Evolutionary conservation across 2,888 invertebrate genomes (phyloP), one percentile per base, ranked within the genome.

Genomic region (Acanthoscelides obtectus): DNA sequence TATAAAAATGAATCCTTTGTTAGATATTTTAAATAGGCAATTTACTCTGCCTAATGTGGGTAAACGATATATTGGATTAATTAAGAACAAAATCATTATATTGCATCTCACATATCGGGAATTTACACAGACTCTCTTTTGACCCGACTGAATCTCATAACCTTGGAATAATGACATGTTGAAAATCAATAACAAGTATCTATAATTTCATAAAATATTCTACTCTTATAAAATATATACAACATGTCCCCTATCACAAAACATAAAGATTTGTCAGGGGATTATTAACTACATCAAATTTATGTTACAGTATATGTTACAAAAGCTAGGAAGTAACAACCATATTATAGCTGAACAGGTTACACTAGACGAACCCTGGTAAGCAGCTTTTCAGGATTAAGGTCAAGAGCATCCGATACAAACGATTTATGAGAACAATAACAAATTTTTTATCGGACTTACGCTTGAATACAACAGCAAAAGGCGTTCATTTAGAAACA

Each of bases 101-200:
- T 45, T 17, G 17, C 17, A 45, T 45, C 12, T 45, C 45, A 12
- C 12, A 45, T 12, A 45, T 45, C 12, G 12, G 45, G 12, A 45
- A 17, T 12, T 45, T 45, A 17, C 5, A 25, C 8, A 25, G 4
- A 45, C 45, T 45, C 45, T 45, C 6, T 12, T 45, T 45, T 45
- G 8, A 17, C 45, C 17, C 45, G 12, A 45, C 45, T 6, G 45
- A 45, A 45, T 17, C 6, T 45, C 45, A 12, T 45, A 45, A 45
- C 45, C 12, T 45, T 45, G 45, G 45, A 45, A 45, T 3, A 45
- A 45, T 45, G 45, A 45, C 45, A 45, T 45, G 45, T 45, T 45
- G 17, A 66, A 27, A 45, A 70, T 66, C 17, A 66, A 66, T 78
- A 80, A 78, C 73, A 73, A 66, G 71, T 73, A 71, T 71, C 22